Conservation (phyloP, 2,797 vertebrate species). For the Luscinia megarhynchos region DNA sequence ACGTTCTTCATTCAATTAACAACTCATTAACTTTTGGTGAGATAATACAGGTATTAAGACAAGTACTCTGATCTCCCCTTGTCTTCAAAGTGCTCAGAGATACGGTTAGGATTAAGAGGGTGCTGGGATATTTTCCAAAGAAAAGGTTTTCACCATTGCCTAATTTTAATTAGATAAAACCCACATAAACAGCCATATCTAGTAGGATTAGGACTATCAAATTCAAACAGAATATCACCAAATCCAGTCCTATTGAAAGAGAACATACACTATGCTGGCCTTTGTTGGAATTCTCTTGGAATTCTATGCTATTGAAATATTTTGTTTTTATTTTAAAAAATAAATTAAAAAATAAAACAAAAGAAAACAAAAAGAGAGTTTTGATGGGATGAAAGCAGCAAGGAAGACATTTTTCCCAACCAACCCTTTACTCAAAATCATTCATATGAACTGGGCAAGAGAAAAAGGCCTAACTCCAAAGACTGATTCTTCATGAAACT, state of each 20-base stretch:
- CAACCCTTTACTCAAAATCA: neutral
- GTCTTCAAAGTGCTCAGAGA: neutral
- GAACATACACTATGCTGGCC: fast-evolving
- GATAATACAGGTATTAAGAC: neutral
- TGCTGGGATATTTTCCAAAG: neutral
- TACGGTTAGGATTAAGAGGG: neutral
- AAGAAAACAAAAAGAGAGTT: neutral
- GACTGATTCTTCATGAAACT: neutral
- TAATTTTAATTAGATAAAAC: neutral
- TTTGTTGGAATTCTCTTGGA: neutral
- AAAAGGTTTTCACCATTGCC: neutral
- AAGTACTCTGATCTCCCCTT: neutral
- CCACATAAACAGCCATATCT: neutral
- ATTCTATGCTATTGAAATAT: neutral
- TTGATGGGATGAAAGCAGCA: neutral
- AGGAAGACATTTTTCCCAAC: neutral
- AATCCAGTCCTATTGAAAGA: neutral
- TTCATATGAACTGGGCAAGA: neutral
- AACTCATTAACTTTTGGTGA: slow-evolving; percentile 49
- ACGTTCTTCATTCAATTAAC: neutral
- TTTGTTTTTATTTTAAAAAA: neutral
- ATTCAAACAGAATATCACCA: neutral
- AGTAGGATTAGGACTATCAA: neutral
- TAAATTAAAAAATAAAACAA: too few species aligned
- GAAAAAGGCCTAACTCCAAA: neutral